phyloP scores from a whole-genome alignment of 2,797 vertebrate genomes.

The Cyclura pinguis region DNA sequence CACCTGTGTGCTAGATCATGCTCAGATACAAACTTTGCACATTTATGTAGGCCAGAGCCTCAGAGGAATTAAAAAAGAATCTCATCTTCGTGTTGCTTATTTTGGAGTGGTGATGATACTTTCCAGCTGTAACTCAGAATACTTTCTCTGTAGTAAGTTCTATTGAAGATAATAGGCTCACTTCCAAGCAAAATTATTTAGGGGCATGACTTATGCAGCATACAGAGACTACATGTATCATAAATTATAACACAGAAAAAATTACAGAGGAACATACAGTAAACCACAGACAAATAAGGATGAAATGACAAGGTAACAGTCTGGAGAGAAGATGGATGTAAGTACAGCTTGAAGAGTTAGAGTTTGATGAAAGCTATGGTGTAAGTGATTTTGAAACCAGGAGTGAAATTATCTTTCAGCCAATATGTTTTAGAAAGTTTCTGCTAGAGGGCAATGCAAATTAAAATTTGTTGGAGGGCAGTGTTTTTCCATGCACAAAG shows the following conservation, averaged over 20 bases:
- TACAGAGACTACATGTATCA: slow-evolving; percentile 59
- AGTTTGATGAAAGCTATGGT: slow-evolving; percentile 73
- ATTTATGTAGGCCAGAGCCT: slow-evolving; percentile 54
- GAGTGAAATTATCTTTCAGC: slow-evolving; percentile 69
- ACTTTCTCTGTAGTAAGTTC: slow-evolving; percentile 7
- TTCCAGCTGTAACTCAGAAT: background rate
- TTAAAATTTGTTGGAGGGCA: background rate
- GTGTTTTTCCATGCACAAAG: slow-evolving; percentile 70
- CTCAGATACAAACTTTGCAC: slow-evolving; percentile 56
- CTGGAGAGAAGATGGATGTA: slow-evolving; percentile 71
- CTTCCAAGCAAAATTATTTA: slow-evolving; percentile 16
- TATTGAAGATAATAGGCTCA: background rate
- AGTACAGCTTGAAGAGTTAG: slow-evolving; percentile 71
- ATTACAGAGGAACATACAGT: slow-evolving; percentile 59
- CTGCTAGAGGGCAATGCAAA: slow-evolving; percentile 60
- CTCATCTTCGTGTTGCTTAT: slow-evolving; percentile 32
- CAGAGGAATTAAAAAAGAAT: slow-evolving; percentile 54
- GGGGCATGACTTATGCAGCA: slow-evolving; percentile 15
- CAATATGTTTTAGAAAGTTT: slow-evolving; percentile 61
- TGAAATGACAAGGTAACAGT: slow-evolving; percentile 69
- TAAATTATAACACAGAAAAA: slow-evolving; percentile 60
- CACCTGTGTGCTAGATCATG: slow-evolving; percentile 50
- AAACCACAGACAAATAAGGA: slow-evolving; percentile 67
- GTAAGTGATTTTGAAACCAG: slow-evolving; percentile 75
- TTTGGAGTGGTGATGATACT: slow-evolving; percentile 34